Conservation (phyloP, 2,888 invertebrate species). For the Adelognathus sp. region DNA sequence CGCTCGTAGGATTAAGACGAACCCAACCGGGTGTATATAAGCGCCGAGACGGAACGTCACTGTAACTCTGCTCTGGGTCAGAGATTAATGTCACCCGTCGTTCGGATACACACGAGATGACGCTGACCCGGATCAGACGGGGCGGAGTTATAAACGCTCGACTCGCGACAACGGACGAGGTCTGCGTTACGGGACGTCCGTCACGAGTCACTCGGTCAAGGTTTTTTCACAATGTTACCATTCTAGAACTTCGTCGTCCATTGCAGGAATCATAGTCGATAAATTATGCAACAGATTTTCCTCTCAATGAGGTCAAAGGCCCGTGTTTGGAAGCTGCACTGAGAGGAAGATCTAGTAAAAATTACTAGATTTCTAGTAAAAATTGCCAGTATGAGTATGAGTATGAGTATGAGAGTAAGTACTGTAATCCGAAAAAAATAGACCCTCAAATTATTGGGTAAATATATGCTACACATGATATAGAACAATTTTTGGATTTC, state of each 20-base stretch:
- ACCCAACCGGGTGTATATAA: conserved; percentile 48
- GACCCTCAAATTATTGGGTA: too few relatives aligned
- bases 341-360: too few relatives aligned
- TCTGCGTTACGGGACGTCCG: neutral
- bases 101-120: conserved; percentile 35
- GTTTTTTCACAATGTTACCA: neutral
- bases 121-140: conserved; percentile 32
- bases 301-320: too few relatives aligned
- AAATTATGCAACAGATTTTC: too few relatives aligned
- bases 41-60: conserved; percentile 31
- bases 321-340: too few relatives aligned
- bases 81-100: conserved; percentile 51
- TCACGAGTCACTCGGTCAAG: conserved; percentile 12
- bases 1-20: conserved; percentile 47
- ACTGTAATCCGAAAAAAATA: too few relatives aligned
- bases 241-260: neutral
- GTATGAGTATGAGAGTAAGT: too few relatives aligned
- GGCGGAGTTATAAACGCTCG: conserved; percentile 33
- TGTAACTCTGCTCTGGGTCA: conserved; percentile 42
- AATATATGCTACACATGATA: too few relatives aligned
- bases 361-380: too few relatives aligned
- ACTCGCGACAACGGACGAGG: neutral
- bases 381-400: too few relatives aligned
- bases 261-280: too few relatives aligned
- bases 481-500: too few relatives aligned